These are phyloP conservation scores for Centropus unirufus DNA, from an alignment of 2,113 vertebrate species.

Conservation along the genomic window DNA sequence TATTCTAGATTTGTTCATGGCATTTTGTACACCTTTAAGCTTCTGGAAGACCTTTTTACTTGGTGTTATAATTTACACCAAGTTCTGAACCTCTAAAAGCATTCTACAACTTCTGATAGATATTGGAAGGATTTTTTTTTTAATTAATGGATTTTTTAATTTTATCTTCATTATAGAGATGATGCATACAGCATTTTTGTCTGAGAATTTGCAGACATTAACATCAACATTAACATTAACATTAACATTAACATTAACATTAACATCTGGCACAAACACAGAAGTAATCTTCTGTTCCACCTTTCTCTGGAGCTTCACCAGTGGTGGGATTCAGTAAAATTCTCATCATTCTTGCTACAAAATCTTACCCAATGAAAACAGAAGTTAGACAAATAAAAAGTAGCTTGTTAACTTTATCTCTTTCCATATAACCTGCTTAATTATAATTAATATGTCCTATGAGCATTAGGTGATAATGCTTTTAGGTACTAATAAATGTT, in stretches of 20 bases:
- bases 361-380: background rate
- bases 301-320: background rate
- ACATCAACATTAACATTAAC: background rate
- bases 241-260: background rate
- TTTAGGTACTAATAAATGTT: background rate
- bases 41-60: background rate
- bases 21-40: background rate
- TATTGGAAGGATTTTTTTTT: background rate
- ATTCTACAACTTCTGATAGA: background rate
- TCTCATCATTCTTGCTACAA: background rate
- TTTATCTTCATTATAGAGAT: background rate
- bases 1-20: background rate
- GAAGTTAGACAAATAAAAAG: background rate
- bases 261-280: background rate
- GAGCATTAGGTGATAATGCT: background rate
- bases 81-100: background rate
- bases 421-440: background rate
- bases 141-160: background rate
- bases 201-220: background rate
- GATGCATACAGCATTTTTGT: background rate
- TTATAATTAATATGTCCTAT: background rate
- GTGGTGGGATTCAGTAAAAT: background rate
- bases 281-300: background rate
- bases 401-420: background rate
- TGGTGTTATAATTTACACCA: background rate